Evolutionary conservation across 1,140 invertebrate species (phyloP).

Genomic region (Procambarus clarkii): DNA sequence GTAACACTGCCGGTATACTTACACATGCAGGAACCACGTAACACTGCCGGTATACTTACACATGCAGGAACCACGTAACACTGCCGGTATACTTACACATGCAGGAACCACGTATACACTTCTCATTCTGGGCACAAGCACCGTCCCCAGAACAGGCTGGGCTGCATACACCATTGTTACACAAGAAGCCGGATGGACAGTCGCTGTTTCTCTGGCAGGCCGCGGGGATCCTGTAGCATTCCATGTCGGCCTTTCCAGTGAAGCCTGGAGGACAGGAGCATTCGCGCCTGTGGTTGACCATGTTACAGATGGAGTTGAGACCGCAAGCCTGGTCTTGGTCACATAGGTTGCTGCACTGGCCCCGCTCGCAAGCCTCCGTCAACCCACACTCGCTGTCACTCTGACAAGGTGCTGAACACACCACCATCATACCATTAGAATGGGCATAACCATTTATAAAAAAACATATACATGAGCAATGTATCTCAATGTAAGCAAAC

Average conservation of each 20-base stretch:
- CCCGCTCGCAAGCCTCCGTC: conserved; percentile 86
- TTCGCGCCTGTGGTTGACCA: conserved; percentile 85
- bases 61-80: conserved; percentile 83
- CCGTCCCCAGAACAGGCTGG: conserved; percentile 85
- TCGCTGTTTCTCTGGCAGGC: conserved; percentile 84
- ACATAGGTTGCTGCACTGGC: conserved; percentile 91
- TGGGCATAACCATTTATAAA: background rate
- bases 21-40: conserved; percentile 86
- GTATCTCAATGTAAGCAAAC: background rate
- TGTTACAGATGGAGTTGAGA: conserved; percentile 89
- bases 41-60: conserved; percentile 87
- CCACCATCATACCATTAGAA: conserved; percentile 15
- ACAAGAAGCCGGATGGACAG: conserved; percentile 83
- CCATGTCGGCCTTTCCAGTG: conserved; percentile 88
- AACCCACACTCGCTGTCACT: conserved; percentile 87
- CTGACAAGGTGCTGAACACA: conserved; percentile 84
- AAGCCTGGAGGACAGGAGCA: conserved; percentile 90
- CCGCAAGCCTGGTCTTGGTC: conserved; percentile 86
- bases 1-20: conserved; percentile 86
- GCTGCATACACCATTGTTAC: conserved; percentile 86
- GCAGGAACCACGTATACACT: conserved; percentile 88
- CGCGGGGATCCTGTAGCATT: conserved; percentile 86
- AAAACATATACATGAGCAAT: background rate
- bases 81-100: conserved; percentile 81
- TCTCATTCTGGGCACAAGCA: conserved; percentile 93